Evolutionary conservation across 2,113 vertebrate species (phyloP).

Genomic region (Pterocles orientalis): DNA sequence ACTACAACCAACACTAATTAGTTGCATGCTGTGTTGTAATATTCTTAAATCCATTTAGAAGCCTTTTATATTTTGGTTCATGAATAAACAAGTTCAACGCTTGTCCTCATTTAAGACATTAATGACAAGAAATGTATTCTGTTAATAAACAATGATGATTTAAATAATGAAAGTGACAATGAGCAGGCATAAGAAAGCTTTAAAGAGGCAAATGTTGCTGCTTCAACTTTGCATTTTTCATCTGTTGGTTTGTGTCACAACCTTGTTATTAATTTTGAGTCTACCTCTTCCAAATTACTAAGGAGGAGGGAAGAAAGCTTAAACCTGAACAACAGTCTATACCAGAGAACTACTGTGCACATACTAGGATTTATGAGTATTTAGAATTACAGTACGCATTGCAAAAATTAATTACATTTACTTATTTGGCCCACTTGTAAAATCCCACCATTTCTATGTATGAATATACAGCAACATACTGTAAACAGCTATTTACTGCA

Average conservation of each 20-base stretch:
- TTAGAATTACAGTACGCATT: not conserved
- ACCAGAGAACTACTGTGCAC: not conserved
- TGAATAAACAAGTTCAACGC: not conserved
- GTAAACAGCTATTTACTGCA: not conserved
- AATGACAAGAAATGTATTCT: not conserved
- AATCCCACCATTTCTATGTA: not conserved
- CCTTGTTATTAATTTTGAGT: not conserved
- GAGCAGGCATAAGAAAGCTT: not conserved
- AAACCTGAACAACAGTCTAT: not conserved
- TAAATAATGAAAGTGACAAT: not conserved
- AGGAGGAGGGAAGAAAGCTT: not conserved
- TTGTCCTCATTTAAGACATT: not conserved
- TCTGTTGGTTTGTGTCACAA: not conserved
- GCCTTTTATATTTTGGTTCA: not conserved
- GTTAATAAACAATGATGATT: not conserved
- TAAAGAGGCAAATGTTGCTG: not conserved
- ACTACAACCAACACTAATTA: not conserved
- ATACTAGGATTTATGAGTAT: not conserved
- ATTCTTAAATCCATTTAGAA: not conserved
- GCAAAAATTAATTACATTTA: not conserved
- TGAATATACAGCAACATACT: not conserved
- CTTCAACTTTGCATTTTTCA: not conserved
- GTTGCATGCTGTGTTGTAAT: not conserved
- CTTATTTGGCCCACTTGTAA: not conserved
- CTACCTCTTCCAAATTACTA: not conserved